Percentiles rank a stretch among this genome's conserved stretches.
Evolutionary conservation across 2,888 invertebrate genomes (phyloP).

Genomic region (Ecdyonurus torrentis): DNA sequence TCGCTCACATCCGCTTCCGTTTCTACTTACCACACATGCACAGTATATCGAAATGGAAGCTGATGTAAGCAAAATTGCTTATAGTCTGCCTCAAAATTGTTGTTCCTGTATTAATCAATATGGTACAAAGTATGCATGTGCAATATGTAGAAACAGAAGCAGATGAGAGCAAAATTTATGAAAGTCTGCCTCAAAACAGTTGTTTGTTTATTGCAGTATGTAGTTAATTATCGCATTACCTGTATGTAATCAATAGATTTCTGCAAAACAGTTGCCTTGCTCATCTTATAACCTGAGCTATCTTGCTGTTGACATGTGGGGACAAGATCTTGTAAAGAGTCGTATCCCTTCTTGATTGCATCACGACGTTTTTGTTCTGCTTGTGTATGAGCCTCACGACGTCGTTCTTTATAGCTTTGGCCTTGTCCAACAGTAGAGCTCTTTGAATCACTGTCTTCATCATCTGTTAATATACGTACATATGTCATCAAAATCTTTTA

Average conservation of each 20-base stretch:
- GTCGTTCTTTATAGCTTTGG: slow-evolving; percentile 79
- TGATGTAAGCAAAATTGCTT: no score
- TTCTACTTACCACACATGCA: no score
- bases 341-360: slow-evolving; percentile 95
- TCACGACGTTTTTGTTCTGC: slow-evolving; percentile 94
- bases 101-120: no score
- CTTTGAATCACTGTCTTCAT: slow-evolving; percentile 39
- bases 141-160: no score
- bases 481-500: slow-evolving; percentile 4
- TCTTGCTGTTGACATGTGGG: slow-evolving; percentile 90
- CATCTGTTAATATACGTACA: slow-evolving; percentile 27
- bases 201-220: no score
- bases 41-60: no score
- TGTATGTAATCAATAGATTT: slow-evolving; percentile 82
- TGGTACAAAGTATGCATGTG: no score
- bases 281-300: slow-evolving; percentile 80
- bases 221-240: no score
- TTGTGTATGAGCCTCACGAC: slow-evolving; percentile 88
- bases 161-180: no score
- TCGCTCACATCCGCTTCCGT: no score
- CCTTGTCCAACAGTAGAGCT: slow-evolving; percentile 41
- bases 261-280: slow-evolving; percentile 90
- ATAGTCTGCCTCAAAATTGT: no score
- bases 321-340: slow-evolving; percentile 79
- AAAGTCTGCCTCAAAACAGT: no score